Base-by-base conservation (phyloP, 2,113 vertebrate genomes). In the Clupea harengus region DNA sequence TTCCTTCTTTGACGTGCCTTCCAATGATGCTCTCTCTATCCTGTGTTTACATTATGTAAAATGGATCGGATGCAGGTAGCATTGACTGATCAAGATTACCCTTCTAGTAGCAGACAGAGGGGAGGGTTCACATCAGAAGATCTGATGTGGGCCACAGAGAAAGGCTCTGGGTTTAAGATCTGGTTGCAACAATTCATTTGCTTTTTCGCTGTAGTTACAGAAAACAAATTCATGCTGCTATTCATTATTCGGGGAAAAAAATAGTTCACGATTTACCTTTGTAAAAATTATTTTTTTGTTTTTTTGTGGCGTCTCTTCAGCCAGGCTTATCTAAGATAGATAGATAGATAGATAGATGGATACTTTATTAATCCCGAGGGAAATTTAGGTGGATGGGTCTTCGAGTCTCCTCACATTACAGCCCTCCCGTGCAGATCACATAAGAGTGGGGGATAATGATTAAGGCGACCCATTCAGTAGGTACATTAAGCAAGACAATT, bases 181-280 rank as follows among this genome's bases (percentile, higher is more conserved):
- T 93, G 91, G 92, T 94, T 94, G 92, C 93, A 75, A 75, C 32
- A 97, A 95, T 89, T 94, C 95, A 96, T 20, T 82, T 86, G 84
- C 64, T 86, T 93, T 92, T 93, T 90, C 93, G 95, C 94, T 96
- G 94, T 92, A 91, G 92, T 93, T 95, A 94, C 93, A 95, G 95
- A 95, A 95, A 90, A 86, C 92, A 97, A 96, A 95, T 92, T 93
- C 92, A 94, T 95, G 93, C 94, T 95, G 94, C 94, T 95, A 94
- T 93, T 94, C 93, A 90, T 94, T 93, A 92, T 95, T 94, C 39
- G 67, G 28, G 90, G 90, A 85, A 93, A 90, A n/a, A n/a, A 89
- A 75, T 72, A 84, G 85, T 88, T 90, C 81, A 94, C 94, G 28
- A 75, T 94, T 93, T 93, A 94, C 89, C 89, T 89, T 92, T 93